phyloP scores from a whole-genome alignment of 2,113 vertebrate genomes.

The Chaetura pelagica region DNA sequence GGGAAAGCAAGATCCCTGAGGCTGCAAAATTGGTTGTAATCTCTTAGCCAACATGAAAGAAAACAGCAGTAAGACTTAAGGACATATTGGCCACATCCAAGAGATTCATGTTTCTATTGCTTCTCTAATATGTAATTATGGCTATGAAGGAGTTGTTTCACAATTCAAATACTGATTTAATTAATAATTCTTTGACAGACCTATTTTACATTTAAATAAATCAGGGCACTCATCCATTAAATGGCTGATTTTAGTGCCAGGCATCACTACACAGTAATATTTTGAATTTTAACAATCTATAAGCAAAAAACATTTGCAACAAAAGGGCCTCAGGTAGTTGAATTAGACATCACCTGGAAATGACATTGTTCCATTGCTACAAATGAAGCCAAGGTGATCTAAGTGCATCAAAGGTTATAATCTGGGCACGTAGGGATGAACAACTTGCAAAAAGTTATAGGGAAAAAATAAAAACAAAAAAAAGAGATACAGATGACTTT shows the following conservation, averaged over 20 bases:
- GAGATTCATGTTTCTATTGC: conserved; percentile 46
- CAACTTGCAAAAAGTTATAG: not conserved
- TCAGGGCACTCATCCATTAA: not conserved
- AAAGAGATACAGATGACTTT: not conserved
- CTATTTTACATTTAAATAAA: conserved; percentile 35
- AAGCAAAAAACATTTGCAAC: conserved; percentile 20
- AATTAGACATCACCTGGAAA: conserved; percentile 24
- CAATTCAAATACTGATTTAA: conserved; percentile 50
- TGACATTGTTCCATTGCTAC: conserved; percentile 44
- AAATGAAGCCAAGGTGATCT: conserved; percentile 44
- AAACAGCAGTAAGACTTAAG: not conserved
- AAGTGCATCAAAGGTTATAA: conserved; percentile 6
- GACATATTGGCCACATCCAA: not conserved
- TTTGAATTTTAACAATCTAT: not conserved
- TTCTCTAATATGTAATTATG: conserved; percentile 60
- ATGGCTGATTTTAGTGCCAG: not conserved
- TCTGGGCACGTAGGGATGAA: not conserved
- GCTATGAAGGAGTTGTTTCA: conserved; percentile 18
- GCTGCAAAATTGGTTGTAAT: conserved; percentile 26
- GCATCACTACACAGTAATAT: not conserved
- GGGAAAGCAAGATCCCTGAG: conserved; percentile 46
- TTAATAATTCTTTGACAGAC: conserved; percentile 36
- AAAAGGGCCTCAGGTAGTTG: conserved; percentile 43
- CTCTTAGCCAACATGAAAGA: conserved; percentile 24
- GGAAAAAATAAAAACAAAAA: not conserved